phyloP scores from a whole-genome alignment of 2,797 vertebrate genomes.

The Meriones psammophilus region DNA sequence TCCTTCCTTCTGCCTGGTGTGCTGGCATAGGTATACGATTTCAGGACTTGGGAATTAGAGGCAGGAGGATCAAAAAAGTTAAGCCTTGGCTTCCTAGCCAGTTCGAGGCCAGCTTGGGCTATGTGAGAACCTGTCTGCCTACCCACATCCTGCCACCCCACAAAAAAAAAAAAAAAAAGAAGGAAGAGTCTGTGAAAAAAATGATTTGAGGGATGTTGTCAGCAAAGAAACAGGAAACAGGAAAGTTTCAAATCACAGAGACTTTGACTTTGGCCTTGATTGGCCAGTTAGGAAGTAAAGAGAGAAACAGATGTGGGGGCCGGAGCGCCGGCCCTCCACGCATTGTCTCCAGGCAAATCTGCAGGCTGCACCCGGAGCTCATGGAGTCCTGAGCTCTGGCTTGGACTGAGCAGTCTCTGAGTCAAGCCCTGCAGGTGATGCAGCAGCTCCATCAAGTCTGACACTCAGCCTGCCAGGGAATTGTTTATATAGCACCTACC shows the following conservation, averaged over 20 bases:
- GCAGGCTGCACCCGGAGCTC: background rate
- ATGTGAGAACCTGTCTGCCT: background rate
- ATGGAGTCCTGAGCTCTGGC: background rate
- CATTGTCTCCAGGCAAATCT: background rate
- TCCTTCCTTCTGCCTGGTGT: too few relatives aligned
- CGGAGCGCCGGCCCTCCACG: background rate
- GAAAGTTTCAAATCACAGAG: background rate
- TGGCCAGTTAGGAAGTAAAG: background rate
- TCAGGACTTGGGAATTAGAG: background rate
- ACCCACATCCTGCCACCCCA: too few relatives aligned
- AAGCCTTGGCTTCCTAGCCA: background rate
- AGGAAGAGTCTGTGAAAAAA: background rate
- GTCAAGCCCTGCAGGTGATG: background rate
- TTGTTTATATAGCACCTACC: slow-evolving; percentile 21
- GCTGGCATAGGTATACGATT: background rate
- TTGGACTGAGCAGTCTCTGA: background rate
- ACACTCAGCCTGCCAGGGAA: background rate
- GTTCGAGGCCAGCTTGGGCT: background rate
- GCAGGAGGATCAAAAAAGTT: background rate
- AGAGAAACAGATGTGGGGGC: background rate
- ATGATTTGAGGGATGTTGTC: background rate
- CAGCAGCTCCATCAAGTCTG: background rate
- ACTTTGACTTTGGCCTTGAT: background rate
- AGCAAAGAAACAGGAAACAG: background rate
- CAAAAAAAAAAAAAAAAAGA: background rate